These are phyloP conservation scores for Drosophila pectinifera DNA, from an alignment of 1,140 invertebrate genomes.

Conservation along the genomic window DNA sequence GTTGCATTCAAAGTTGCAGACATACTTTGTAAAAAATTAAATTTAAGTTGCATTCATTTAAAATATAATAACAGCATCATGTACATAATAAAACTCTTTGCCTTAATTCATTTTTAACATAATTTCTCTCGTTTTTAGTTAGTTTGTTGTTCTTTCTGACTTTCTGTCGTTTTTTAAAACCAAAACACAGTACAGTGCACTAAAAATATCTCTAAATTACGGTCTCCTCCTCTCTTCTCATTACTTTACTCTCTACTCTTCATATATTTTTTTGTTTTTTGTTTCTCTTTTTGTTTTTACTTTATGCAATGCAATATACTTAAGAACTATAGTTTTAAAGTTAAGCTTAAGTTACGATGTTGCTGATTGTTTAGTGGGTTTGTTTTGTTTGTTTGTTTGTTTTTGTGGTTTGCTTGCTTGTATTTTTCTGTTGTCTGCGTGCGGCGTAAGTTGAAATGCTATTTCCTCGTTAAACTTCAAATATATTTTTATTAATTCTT, in stretches of 20 bases:
- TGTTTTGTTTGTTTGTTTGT: conserved; percentile 35
- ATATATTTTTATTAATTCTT: conserved; percentile 49
- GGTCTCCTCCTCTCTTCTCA: conserved; percentile 1
- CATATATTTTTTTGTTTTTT: conserved; percentile 28
- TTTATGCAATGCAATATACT: conserved; percentile 67
- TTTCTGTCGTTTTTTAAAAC: conserved; percentile 75
- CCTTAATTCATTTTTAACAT: conserved; percentile 69
- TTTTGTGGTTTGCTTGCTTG: conserved; percentile 29
- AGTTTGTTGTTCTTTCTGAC: conserved; percentile 43
- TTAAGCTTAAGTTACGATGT: conserved; percentile 80
- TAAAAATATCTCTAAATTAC: conserved; percentile 64
- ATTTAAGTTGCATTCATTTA: conserved; percentile 70
- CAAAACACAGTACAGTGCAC: conserved; percentile 82
- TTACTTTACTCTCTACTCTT: conserved; percentile 31
- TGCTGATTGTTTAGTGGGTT: conserved; percentile 81
- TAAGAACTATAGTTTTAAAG: conserved; percentile 69
- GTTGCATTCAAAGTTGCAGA: conserved; percentile 50
- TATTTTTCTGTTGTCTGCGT: conserved; percentile 38
- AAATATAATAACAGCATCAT: conserved; percentile 84
- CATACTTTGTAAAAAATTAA: conserved; percentile 62
- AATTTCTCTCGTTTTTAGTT: conserved; percentile 28
- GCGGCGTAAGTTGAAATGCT: conserved; percentile 56
- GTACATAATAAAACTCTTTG: conserved; percentile 75
- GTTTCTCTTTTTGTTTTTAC: conserved; percentile 17
- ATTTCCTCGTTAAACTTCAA: conserved; percentile 38